A percentile compares a stretch with the other conserved stretches of the same genome.
phyloP scores from a whole-genome alignment of 2,113 vertebrate genomes.

The Tetraodon nigroviridis region DNA sequence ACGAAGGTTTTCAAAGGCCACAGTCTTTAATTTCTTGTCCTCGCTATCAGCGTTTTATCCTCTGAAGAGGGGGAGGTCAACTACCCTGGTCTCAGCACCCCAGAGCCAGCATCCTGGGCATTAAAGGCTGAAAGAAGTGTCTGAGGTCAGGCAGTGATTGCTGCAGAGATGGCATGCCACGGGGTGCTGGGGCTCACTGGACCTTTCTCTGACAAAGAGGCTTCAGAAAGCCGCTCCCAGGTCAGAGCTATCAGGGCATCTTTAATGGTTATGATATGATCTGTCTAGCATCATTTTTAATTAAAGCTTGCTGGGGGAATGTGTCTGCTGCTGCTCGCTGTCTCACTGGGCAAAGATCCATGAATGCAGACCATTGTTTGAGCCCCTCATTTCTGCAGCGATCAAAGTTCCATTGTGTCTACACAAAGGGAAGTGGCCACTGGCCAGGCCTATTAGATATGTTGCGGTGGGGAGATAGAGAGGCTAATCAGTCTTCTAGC shows the following conservation, averaged over 20 bases:
- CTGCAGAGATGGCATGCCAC: conserved; percentile 52
- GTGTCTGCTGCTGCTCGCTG: conserved; percentile 25
- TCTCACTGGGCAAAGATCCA: conserved; percentile 31
- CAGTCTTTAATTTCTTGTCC: conserved; percentile 70
- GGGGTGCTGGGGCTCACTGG: conserved; percentile 47
- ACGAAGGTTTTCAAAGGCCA: conserved; percentile 70
- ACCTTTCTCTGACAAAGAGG: conserved; percentile 57
- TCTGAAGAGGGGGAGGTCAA: conserved; percentile 62
- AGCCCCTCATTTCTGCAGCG: conserved; percentile 55
- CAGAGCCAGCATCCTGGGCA: conserved; percentile 53
- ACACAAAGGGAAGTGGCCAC: conserved; percentile 65
- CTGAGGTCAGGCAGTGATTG: conserved; percentile 63
- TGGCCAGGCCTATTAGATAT: conserved; percentile 66
- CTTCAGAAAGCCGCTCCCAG: conserved; percentile 56
- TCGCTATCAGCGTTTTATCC: conserved; percentile 66
- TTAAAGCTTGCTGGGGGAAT: conserved; percentile 65
- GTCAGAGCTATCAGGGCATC: conserved; percentile 72
- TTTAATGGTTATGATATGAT: conserved; percentile 74
- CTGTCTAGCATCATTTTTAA: conserved; percentile 71
- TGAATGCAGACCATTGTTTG: conserved; percentile 69
- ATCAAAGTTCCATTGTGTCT: conserved; percentile 70
- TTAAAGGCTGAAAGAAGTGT: conserved; percentile 61
- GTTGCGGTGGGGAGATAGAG: conserved; percentile 57
- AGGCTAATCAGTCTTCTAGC: conserved; percentile 70
- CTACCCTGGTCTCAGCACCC: conserved; percentile 51